These are phyloP conservation scores for Eleginops maclovinus DNA, from an alignment of 2,113 vertebrate species.

Conservation along the genomic window DNA sequence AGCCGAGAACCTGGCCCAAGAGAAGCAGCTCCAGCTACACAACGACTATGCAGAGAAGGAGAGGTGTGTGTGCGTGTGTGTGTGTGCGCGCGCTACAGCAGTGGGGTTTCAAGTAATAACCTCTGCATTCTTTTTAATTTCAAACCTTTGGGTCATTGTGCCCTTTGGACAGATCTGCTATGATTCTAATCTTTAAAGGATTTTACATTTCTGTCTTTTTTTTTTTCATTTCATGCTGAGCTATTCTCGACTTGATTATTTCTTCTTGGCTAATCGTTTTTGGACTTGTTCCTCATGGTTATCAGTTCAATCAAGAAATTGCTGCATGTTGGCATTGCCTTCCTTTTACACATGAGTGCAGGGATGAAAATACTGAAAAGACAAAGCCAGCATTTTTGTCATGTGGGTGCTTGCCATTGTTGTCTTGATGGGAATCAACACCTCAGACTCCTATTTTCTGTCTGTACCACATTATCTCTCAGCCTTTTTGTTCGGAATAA, in stretches of 20 bases:
- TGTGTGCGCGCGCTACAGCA: neutral
- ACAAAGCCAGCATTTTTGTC: conserved; percentile 46
- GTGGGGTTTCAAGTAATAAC: conserved; percentile 37
- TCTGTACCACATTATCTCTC: conserved; percentile 24
- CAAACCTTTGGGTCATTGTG: conserved; percentile 36
- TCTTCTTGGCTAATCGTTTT: conserved; percentile 12
- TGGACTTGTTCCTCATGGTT: neutral
- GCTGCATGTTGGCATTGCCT: conserved; percentile 21
- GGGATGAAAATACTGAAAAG: conserved; percentile 42
- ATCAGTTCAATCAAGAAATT: conserved; percentile 46
- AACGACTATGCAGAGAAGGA: conserved; percentile 98
- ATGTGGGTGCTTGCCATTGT: conserved; percentile 50
- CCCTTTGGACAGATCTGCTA: conserved; percentile 28
- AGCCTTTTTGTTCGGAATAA: conserved; percentile 22
- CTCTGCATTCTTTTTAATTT: conserved; percentile 58
- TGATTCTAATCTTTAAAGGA: conserved; percentile 45
- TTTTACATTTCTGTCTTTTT: conserved; percentile 36
- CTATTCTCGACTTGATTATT: conserved; percentile 41
- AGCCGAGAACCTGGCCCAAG: conserved; percentile 95
- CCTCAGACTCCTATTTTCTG: conserved; percentile 39
- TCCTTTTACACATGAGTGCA: conserved; percentile 34
- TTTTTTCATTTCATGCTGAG: conserved; percentile 34
- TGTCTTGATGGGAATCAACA: conserved; percentile 46
- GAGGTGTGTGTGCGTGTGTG: conserved; percentile 74
- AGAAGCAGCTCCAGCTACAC: conserved; percentile 96